Evolutionary conservation across 2,797 vertebrate genomes (phyloP).

Genomic region (Sebastes baramenuke): DNA sequence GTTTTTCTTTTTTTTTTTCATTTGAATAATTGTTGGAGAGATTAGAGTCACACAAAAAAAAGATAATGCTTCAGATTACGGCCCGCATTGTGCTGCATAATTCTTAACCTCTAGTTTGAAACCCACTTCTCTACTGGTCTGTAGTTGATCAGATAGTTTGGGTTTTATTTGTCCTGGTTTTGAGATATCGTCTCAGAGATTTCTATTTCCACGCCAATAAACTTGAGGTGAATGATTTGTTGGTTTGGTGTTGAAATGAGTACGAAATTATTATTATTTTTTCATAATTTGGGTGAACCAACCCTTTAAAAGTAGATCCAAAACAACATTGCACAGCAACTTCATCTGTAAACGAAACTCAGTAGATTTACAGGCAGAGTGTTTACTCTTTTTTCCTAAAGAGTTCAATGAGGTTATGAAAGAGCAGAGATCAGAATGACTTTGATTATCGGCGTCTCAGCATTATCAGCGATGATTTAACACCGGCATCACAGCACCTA

Average conservation of each 20-base stretch:
- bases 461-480: constrained; percentile 27
- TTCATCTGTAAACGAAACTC: background rate
- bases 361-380: background rate
- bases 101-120: too few relatives aligned
- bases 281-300: background rate
- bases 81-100: too few relatives aligned
- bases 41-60: too few relatives aligned
- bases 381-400: background rate
- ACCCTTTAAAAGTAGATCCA: background rate
- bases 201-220: background rate
- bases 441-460: constrained; percentile 6
- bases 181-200: background rate
- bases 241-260: background rate
- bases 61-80: rapidly evolving
- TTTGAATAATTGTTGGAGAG: too few relatives aligned
- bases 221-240: background rate
- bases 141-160: background rate
- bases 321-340: background rate
- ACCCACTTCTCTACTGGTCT: too few relatives aligned
- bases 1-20: background rate
- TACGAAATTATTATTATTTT: rapidly evolving
- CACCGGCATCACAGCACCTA: background rate
- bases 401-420: background rate
- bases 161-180: background rate
- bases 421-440: background rate